Percentiles rank a stretch among this genome's conserved stretches.
Evolutionary conservation across 2,888 invertebrate species (phyloP).

Genomic region (Agonopterix subpropinquella): DNA sequence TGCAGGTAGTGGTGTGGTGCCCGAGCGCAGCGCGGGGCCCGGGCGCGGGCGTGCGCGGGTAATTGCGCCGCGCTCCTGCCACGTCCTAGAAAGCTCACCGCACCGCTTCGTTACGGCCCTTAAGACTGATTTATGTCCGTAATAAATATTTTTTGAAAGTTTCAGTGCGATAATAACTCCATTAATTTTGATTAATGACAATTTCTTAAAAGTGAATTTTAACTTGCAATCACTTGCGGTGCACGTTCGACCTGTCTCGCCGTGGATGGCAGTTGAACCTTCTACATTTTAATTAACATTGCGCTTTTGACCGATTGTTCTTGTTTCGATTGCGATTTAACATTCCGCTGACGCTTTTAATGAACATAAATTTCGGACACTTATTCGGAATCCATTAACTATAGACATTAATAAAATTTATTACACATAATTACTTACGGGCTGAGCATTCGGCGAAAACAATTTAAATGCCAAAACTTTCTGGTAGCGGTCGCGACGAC

Average conservation of each 20-base stretch:
- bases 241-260: constrained; percentile 41
- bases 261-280: constrained; percentile 41
- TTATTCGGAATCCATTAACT: constrained; percentile 5
- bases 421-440: constrained; percentile 3
- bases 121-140: constrained; percentile 68
- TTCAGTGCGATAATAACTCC: constrained; percentile 73
- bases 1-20: too few relatives aligned
- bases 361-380: constrained; percentile 18
- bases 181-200: constrained; percentile 75
- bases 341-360: constrained; percentile 26
- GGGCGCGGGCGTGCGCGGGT: constrained; percentile 13
- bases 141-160: constrained; percentile 75
- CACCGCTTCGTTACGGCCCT: constrained; percentile 67
- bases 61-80: constrained; percentile 41
- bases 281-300: constrained; percentile 60
- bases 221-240: constrained; percentile 32
- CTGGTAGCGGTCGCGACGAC: too few relatives aligned
- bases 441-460: neutral
- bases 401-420: constrained; percentile 8
- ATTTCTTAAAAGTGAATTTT: constrained; percentile 72
- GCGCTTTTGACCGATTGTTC: constrained; percentile 53
- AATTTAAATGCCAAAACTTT: neutral
- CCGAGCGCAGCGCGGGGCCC: neutral
- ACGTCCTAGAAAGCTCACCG: constrained; percentile 67
- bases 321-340: constrained; percentile 44